Evolutionary conservation across 2,888 invertebrate genomes (phyloP), one percentile per base, ranked within the genome.

Genomic region (Strigamia crassipes): DNA sequence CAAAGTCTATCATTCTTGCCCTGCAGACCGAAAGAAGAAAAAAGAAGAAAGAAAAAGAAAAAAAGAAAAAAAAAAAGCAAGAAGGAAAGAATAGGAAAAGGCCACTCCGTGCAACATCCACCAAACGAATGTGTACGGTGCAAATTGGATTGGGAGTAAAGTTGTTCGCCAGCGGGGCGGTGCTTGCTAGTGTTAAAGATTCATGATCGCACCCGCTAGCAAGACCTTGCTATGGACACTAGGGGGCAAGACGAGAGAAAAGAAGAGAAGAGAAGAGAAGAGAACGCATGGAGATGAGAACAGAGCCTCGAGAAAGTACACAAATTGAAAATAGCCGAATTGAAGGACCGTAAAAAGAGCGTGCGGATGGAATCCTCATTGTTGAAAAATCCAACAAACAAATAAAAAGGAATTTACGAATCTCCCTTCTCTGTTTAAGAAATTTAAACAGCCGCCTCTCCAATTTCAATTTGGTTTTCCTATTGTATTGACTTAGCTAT

Each of bases 61-160:
- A 41, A 41, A 41, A 41, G 10, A 41, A n/a, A n/a, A n/a, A n/a
- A n/a, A n/a, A n/a, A n/a, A 46, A 46, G 12, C 12, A 15, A 46
- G 21, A 2, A 61, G 21, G 18, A 5, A 5, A 61, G 61, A 61
- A n/a, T 6, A 21, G 61, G 1, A 46, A 6, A 3, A n/a, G 10
- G 6, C 18, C 61, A 61, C 61, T 61, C 61, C 23, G 5, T 61
- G 61, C 21, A 66, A 66, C 61, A 21, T 66, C 61, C 12, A 66
- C 61, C 61, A 66, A 66, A 66, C 61, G 21, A 66, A 66, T 66
- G 61, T 66, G 61, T 66, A 66, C 61, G 21, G 61, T 66, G 61
- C 61, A 66, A 66, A 66, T 66, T 66, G 61, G 61, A 66, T 66
- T 66, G 61, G 61, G 61, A 66, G 61, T 66, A 66, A 66, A 66